phyloP scores from a whole-genome alignment of 2,888 invertebrate genomes.

The Cephus runcator region DNA sequence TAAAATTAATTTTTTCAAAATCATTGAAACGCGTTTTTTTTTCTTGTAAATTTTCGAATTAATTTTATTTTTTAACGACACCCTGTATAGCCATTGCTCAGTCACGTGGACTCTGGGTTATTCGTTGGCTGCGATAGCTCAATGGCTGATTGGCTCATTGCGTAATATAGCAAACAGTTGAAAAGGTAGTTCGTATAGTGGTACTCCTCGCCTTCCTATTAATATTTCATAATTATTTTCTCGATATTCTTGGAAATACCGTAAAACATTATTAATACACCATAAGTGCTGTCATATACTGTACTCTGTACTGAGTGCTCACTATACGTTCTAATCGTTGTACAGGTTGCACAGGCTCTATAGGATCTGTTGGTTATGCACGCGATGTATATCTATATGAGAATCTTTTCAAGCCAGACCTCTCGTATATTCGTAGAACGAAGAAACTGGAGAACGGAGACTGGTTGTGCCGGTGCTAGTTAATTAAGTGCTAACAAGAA shows the following conservation, averaged over 20 bases:
- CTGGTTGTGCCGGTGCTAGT: conserved; percentile 45
- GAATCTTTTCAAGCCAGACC: not conserved
- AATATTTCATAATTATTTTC: conserved; percentile 29
- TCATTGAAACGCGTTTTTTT: not conserved
- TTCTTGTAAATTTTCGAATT: not conserved
- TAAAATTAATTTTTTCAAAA: no score
- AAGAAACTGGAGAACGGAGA: conserved; percentile 23
- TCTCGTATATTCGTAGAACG: not conserved
- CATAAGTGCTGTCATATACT: not conserved
- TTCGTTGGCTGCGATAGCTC: not conserved
- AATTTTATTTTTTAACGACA: not conserved
- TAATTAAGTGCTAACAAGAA: conserved; percentile 63
- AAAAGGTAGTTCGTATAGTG: not conserved
- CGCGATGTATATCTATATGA: not conserved
- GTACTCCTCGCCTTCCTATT: conserved; percentile 10
- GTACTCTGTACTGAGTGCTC: not conserved
- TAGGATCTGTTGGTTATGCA: not conserved
- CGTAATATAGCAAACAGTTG: not conserved
- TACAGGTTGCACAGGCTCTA: not conserved
- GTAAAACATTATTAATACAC: not conserved
- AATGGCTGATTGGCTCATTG: not conserved
- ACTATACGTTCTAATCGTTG: not conserved
- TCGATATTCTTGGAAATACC: conserved; percentile 25
- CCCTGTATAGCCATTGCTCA: not conserved
- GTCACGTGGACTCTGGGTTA: not conserved